A percentile compares a stretch with the other conserved stretches of the same genome.
Conservation (phyloP, 2,797 vertebrate genomes). For the Glossophaga mutica region DNA sequence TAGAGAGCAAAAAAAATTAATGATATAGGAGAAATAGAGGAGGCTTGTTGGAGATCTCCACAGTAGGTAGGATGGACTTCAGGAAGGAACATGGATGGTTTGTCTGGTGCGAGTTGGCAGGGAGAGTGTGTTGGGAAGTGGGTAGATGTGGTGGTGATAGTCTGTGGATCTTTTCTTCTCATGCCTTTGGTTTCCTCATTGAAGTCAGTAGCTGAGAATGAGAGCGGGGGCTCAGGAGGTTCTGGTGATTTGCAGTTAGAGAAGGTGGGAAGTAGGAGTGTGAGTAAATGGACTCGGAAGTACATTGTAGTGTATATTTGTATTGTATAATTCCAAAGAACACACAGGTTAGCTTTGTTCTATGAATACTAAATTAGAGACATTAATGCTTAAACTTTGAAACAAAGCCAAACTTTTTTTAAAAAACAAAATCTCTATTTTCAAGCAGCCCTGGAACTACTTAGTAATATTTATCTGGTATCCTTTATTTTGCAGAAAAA, state of each 20-base stretch:
- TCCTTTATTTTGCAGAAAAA: conserved; percentile 92
- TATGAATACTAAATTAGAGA: conserved; percentile 54
- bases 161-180: not conserved
- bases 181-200: not conserved
- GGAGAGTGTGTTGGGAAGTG: not conserved
- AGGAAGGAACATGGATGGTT: not conserved
- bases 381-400: conserved; percentile 24
- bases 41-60: not conserved
- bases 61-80: not conserved
- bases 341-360: not conserved
- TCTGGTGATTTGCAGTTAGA: not conserved
- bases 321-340: not conserved
- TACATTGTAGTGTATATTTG: not conserved
- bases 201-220: not conserved
- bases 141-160: not conserved
- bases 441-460: conserved; percentile 55
- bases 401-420: conserved; percentile 48
- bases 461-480: conserved; percentile 70
- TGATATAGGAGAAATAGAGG: not conserved
- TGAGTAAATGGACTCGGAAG: not conserved
- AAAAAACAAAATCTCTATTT: not conserved
- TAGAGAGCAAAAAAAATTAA: not conserved
- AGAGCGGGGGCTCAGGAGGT: not conserved
- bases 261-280: not conserved
- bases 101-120: not conserved